A percentile compares a stretch with the other conserved stretches of the same genome.
Evolutionary conservation across 2,797 vertebrate genomes (phyloP).

Genomic region (Pipistrellus kuhlii): DNA sequence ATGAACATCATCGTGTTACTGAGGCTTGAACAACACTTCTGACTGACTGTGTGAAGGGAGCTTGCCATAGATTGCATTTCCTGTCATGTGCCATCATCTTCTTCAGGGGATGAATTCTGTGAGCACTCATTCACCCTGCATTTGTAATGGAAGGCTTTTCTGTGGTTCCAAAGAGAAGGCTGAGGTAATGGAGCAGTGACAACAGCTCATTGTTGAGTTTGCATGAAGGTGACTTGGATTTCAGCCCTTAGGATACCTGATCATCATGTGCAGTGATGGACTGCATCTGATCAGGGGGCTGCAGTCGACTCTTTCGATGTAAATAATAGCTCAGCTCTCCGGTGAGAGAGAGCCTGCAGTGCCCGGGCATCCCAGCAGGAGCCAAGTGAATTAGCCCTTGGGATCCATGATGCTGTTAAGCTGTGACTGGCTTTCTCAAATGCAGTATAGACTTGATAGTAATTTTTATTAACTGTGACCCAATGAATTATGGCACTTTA

Average conservation of each 20-base stretch:
- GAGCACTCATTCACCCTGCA: rapidly evolving
- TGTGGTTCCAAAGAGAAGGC: background rate
- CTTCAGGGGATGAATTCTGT: constrained; percentile 10
- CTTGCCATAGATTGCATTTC: background rate
- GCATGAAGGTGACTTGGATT: constrained; percentile 87
- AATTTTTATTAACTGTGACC: constrained; percentile 82
- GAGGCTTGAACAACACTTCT: background rate
- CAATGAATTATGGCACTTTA: constrained; percentile 71
- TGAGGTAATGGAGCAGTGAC: constrained; percentile 74
- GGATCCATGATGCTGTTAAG: constrained; percentile 69
- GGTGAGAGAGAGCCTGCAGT: constrained; percentile 77
- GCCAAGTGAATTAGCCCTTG: constrained; percentile 74
- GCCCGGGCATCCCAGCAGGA: constrained; percentile 66
- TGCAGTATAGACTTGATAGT: constrained; percentile 72
- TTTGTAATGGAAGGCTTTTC: constrained; percentile 15
- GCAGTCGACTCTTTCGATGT: constrained; percentile 73
- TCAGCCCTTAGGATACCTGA: constrained; percentile 74
- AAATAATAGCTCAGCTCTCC: constrained; percentile 82
- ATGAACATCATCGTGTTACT: background rate
- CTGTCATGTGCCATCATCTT: background rate
- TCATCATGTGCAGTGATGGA: constrained; percentile 75
- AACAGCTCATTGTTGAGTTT: constrained; percentile 59
- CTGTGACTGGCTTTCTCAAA: constrained; percentile 65
- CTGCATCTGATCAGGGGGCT: constrained; percentile 79
- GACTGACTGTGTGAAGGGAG: background rate